Percentiles rank a stretch among this genome's conserved stretches.
phyloP scores from a whole-genome alignment of 2,888 invertebrate species.

The Eulithis prunata region DNA sequence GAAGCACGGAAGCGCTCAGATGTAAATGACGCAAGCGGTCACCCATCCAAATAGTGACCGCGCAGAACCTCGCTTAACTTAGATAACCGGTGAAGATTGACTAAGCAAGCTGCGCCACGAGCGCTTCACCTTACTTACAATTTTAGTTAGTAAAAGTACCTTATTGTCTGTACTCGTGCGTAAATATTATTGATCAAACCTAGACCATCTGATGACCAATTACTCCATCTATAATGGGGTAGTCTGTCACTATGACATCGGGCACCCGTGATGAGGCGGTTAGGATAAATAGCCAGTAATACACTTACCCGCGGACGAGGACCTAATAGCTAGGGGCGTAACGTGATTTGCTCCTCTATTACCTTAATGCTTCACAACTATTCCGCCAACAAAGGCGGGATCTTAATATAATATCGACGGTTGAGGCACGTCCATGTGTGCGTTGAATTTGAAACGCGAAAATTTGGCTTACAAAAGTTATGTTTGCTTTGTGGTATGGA shows the following conservation, averaged over 20 bases:
- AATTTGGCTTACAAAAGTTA: conserved; percentile 43
- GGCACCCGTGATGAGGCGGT: conserved; percentile 53
- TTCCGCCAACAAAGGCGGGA: conserved; percentile 70
- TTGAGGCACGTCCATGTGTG: conserved; percentile 50
- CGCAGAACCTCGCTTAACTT: too few species aligned
- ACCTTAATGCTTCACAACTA: conserved; percentile 74
- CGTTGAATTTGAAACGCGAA: conserved; percentile 56
- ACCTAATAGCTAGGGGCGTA: conserved; percentile 71
- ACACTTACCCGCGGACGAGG: conserved; percentile 68
- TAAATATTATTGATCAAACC: neutral
- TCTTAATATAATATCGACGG: conserved; percentile 72
- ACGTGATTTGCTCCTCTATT: conserved; percentile 76
- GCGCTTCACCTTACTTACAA: too few species aligned
- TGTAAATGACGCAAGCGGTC: too few species aligned
- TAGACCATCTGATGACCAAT: conserved; percentile 26
- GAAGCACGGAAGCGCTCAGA: too few species aligned
- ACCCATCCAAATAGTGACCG: too few species aligned
- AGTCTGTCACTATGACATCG: conserved; percentile 56
- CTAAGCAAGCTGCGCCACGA: too few species aligned
- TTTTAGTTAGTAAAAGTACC: too few species aligned
- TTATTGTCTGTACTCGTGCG: neutral
- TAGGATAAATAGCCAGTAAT: conserved; percentile 77
- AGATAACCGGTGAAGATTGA: too few species aligned
- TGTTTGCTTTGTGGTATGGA: conserved; percentile 41
- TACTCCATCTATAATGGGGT: conserved; percentile 45